Conservation (phyloP, 2,797 vertebrate genomes). For the Oreochromis grahami region DNA sequence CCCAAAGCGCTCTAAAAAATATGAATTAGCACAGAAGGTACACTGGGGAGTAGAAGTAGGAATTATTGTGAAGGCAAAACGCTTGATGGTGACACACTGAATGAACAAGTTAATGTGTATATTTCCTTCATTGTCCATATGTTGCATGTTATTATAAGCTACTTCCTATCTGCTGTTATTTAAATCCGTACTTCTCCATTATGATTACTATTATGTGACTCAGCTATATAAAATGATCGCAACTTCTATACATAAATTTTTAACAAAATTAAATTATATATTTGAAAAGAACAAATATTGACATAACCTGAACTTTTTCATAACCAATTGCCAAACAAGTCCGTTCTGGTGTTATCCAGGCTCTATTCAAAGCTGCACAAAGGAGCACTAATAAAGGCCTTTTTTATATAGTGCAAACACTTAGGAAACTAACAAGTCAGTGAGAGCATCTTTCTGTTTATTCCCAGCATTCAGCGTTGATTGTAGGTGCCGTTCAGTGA, state of each 20-base stretch:
- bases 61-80: neutral
- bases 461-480: neutral
- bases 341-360: neutral
- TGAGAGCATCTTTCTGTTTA: neutral
- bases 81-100: neutral
- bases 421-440: neutral
- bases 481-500: neutral
- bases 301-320: neutral
- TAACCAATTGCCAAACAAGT: constrained; percentile 24
- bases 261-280: neutral
- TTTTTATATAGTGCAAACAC: constrained; percentile 1
- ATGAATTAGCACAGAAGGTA: neutral
- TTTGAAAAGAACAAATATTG: neutral
- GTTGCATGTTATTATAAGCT: neutral
- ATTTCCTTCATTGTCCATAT: neutral
- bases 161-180: neutral
- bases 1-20: neutral
- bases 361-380: neutral
- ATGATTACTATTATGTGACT: neutral
- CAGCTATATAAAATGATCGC: neutral
- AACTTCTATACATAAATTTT: neutral
- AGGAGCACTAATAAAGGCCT: neutral
- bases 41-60: neutral
- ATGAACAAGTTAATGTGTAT: neutral
- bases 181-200: neutral